phyloP scores from a whole-genome alignment of 1,140 invertebrate genomes.

The Apis florea region DNA sequence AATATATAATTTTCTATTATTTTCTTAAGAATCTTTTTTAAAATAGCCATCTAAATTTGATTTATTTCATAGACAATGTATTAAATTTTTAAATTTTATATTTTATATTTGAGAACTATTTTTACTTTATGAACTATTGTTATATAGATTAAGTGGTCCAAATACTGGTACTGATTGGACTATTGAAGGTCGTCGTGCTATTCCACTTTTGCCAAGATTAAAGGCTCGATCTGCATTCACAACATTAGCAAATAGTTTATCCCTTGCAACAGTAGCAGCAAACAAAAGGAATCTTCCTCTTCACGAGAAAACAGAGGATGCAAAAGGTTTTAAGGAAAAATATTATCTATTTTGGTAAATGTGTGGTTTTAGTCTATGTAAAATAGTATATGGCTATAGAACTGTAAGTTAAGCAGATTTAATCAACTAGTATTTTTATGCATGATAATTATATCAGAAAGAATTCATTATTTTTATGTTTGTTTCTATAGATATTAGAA shows the following conservation, averaged over 20 bases:
- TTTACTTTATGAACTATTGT: conserved; percentile 6
- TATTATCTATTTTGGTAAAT: conserved; percentile 50
- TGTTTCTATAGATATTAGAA: conserved; percentile 41
- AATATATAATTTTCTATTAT: background rate
- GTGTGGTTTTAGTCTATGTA: conserved; percentile 44
- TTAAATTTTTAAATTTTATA: conserved; percentile 34
- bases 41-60: background rate
- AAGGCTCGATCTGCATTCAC: conserved; percentile 92
- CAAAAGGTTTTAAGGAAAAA: conserved; percentile 57
- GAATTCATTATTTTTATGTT: conserved; percentile 1
- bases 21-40: background rate
- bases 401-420: conserved; percentile 27
- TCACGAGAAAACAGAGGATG: conserved; percentile 67
- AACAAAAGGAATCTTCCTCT: conserved; percentile 77
- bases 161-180: conserved; percentile 92
- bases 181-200: conserved; percentile 89
- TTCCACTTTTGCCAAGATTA: conserved; percentile 90
- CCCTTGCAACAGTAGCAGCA: conserved; percentile 79
- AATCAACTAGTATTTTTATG: background rate
- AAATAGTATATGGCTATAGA: conserved; percentile 32
- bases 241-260: conserved; percentile 88
- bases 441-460: background rate
- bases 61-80: background rate
- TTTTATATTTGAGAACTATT: conserved; percentile 4
- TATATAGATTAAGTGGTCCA: conserved; percentile 87